Conservation (phyloP, 2,888 invertebrate species). For the Craniophora ligustri region DNA sequence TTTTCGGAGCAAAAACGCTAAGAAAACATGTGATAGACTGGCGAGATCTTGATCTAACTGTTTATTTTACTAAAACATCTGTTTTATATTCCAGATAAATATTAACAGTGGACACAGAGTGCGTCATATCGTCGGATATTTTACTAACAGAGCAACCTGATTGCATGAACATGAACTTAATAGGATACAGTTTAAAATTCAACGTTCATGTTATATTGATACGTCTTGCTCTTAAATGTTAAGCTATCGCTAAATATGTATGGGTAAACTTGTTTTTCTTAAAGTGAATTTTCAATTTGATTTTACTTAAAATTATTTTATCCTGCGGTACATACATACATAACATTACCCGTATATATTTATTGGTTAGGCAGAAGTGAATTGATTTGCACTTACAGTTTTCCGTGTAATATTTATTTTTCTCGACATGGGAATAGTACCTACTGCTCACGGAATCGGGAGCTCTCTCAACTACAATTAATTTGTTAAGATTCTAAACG, state of each 20-base stretch:
- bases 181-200: slow-evolving; percentile 69
- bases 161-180: slow-evolving; percentile 68
- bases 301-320: background rate
- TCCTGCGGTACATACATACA: no score
- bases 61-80: slow-evolving; percentile 62
- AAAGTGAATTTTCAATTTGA: slow-evolving; percentile 3
- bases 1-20: slow-evolving; percentile 4
- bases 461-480: no score
- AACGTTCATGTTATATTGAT: slow-evolving; percentile 57
- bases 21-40: slow-evolving; percentile 45
- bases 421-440: no score
- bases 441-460: no score
- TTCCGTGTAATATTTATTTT: no score
- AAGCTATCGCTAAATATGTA: slow-evolving; percentile 48
- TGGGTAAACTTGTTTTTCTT: slow-evolving; percentile 41
- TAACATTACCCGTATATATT: no score
- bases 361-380: no score
- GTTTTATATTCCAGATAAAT: slow-evolving; percentile 86
- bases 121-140: slow-evolving; percentile 76
- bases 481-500: no score
- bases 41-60: slow-evolving; percentile 54
- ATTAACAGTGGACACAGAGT: slow-evolving; percentile 75
- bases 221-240: slow-evolving; percentile 44
- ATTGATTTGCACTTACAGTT: no score
- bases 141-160: slow-evolving; percentile 71